Percentiles rank a stretch among this genome's conserved stretches.
Evolutionary conservation across 2,888 invertebrate genomes (phyloP).

Genomic region (Aethes cnicana): DNA sequence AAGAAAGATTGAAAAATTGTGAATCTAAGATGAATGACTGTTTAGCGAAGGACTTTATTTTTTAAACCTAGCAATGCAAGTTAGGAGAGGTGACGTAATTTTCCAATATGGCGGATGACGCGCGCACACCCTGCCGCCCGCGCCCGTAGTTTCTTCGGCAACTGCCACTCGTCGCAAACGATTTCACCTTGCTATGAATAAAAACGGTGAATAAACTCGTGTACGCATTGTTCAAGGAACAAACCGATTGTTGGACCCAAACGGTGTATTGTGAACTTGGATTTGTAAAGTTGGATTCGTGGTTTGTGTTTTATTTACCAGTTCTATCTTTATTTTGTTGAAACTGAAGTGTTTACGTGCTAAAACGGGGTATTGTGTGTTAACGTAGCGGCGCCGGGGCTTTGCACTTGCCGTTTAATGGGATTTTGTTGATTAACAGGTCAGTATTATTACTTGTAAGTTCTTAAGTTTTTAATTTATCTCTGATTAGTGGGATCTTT

Average conservation of each 20-base stretch:
- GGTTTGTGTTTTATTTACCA: slow-evolving; percentile 65
- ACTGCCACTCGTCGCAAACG: slow-evolving; percentile 63
- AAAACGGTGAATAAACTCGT: slow-evolving; percentile 63
- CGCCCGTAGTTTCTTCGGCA: slow-evolving; percentile 64
- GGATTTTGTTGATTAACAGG: slow-evolving; percentile 79
- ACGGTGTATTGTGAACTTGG: slow-evolving; percentile 62
- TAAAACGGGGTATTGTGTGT: slow-evolving; percentile 59
- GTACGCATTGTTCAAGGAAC: slow-evolving; percentile 52
- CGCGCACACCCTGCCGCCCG: slow-evolving; percentile 65
- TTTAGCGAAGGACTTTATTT: not conserved
- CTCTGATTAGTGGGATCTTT: not conserved
- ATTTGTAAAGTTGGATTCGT: slow-evolving; percentile 68
- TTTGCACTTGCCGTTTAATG: slow-evolving; percentile 70
- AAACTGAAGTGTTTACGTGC: slow-evolving; percentile 76
- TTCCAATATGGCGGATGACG: slow-evolving; percentile 80
- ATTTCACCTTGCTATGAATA: slow-evolving; percentile 75
- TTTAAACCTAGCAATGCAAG: slow-evolving; percentile 29
- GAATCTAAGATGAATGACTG: not conserved
- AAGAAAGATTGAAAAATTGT: too few species aligned
- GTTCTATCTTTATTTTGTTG: slow-evolving; percentile 72
- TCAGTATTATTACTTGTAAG: slow-evolving; percentile 41
- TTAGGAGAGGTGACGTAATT: slow-evolving; percentile 68
- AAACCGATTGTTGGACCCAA: slow-evolving; percentile 56
- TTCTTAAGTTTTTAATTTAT: not conserved
- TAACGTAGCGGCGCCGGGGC: slow-evolving; percentile 54